A percentile compares a stretch with the other conserved stretches of the same genome.
Conservation (phyloP, 1,140 invertebrate genomes). For the Hylaeus anthracinus region DNA sequence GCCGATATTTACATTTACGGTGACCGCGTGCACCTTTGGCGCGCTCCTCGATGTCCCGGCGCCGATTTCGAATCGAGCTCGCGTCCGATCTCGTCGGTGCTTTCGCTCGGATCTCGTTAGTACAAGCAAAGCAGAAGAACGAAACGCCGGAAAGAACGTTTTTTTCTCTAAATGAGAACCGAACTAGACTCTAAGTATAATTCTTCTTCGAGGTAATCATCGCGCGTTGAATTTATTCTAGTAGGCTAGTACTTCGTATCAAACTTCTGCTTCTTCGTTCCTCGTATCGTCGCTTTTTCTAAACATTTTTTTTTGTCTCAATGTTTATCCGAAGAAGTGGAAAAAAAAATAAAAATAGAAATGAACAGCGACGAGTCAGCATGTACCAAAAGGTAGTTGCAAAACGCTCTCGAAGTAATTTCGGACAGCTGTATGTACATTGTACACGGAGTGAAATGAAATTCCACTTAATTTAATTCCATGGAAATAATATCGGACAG, state of each 20-base stretch:
- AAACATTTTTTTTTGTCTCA: too few relatives aligned
- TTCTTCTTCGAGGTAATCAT: too few relatives aligned
- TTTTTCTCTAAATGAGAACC: not conserved
- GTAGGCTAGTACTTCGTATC: too few relatives aligned
- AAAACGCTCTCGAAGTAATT: slow-evolving; percentile 36
- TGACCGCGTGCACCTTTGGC: slow-evolving; percentile 33
- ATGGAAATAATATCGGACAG: slow-evolving; percentile 40
- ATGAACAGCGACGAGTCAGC: not conserved
- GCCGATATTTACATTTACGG: slow-evolving; percentile 32
- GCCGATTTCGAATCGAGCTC: slow-evolving; percentile 27
- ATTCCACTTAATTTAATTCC: slow-evolving; percentile 35
- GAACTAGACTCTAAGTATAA: not conserved
- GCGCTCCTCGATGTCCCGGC: not conserved
- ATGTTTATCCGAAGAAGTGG: slow-evolving; percentile 3
- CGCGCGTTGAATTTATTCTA: too few relatives aligned
- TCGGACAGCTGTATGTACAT: too few relatives aligned
- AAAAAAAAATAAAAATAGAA: slow-evolving; percentile 14
- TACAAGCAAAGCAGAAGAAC: slow-evolving; percentile 23
- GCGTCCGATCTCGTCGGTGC: slow-evolving; percentile 1
- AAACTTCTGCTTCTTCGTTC: too few relatives aligned
- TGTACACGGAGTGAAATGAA: slow-evolving; percentile 31
- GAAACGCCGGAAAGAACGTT: slow-evolving; percentile 22
- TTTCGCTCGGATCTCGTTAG: slow-evolving; percentile 39
- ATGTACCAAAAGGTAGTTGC: not conserved
- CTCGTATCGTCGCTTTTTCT: too few relatives aligned